Conservation (phyloP, 2,888 invertebrate genomes). For the Nemotelus pantherinus region DNA sequence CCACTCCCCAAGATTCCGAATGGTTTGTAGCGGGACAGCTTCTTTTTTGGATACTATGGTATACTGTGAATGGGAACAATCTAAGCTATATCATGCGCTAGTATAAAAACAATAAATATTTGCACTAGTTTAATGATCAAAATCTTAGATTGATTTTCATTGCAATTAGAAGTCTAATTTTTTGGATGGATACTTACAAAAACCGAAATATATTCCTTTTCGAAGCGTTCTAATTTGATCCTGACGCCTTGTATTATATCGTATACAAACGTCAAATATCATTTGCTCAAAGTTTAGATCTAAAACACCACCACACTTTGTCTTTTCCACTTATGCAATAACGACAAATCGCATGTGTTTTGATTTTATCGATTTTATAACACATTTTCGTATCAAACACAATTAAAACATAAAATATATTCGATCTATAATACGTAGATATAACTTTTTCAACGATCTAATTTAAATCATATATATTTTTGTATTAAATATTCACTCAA, state of each 20-base stretch:
- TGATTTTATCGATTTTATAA: conserved; percentile 10
- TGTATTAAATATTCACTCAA: background rate
- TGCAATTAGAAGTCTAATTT: too few relatives aligned
- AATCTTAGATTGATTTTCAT: too few relatives aligned
- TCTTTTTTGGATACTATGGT: too few relatives aligned
- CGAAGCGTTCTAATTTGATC: background rate
- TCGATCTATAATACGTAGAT: background rate
- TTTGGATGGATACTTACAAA: conserved; percentile 12
- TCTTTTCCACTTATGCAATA: conserved; percentile 36
- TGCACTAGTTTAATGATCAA: too few relatives aligned
- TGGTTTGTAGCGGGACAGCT: too few relatives aligned
- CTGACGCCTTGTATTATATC: background rate
- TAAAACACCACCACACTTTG: background rate
- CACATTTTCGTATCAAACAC: conserved; percentile 27
- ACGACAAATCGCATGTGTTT: background rate
- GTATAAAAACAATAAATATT: too few relatives aligned
- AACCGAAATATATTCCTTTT: background rate
- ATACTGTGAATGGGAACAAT: too few relatives aligned
- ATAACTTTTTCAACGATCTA: background rate
- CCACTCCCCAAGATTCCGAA: too few relatives aligned
- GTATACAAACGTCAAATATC: background rate
- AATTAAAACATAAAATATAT: background rate
- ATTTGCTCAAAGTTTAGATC: background rate
- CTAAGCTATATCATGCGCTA: too few relatives aligned
- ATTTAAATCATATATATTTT: background rate